Evolutionary conservation across 2,888 invertebrate species (phyloP).

Genomic region (Eurytoma californica): DNA sequence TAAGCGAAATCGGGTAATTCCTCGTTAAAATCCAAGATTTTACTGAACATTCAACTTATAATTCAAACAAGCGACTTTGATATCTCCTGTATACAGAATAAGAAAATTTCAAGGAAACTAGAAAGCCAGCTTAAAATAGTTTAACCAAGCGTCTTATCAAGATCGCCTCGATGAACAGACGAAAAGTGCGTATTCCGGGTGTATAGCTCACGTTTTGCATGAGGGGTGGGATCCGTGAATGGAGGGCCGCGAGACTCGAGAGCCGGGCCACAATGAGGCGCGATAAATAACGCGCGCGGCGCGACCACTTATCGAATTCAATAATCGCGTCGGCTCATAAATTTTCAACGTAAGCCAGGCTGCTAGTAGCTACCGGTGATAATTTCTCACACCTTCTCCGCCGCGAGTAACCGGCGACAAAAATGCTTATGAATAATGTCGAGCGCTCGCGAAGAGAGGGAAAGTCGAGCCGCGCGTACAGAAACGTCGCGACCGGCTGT

Average conservation of each 20-base stretch:
- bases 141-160: neutral
- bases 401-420: neutral
- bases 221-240: neutral
- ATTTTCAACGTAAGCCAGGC: neutral
- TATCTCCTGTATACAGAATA: no score
- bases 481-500: no score
- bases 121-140: no score
- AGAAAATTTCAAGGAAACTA: no score
- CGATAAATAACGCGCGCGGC: slow-evolving; percentile 44
- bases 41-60: no score
- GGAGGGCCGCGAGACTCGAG: neutral
- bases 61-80: no score
- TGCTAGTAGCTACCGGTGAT: slow-evolving; percentile 6
- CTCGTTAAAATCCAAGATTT: no score
- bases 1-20: no score
- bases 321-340: slow-evolving; percentile 31
- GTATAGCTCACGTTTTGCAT: neutral
- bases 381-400: slow-evolving; percentile 8
- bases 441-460: no score
- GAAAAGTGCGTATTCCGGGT: slow-evolving; percentile 45
- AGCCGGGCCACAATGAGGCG: slow-evolving; percentile 7
- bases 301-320: slow-evolving; percentile 44
- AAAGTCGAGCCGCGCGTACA: no score
- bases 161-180: slow-evolving; percentile 8
- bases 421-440: neutral